phyloP scores from a whole-genome alignment of 2,113 vertebrate genomes.

The Oxyruncus cristatus region DNA sequence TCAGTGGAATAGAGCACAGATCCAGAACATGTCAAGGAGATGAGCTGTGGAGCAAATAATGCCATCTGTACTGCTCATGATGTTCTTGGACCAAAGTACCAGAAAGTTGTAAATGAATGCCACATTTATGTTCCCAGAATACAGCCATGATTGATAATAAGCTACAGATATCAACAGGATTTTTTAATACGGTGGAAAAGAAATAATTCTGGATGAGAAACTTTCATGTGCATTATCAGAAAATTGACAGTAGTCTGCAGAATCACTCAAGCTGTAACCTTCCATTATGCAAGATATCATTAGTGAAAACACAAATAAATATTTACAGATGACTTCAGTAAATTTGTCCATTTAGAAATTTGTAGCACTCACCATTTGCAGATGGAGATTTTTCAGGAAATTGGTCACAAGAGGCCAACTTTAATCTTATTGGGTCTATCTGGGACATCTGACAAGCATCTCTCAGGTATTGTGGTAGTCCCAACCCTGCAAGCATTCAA shows the following conservation, averaged over 20 bases:
- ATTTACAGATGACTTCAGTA: neutral
- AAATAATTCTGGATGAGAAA: neutral
- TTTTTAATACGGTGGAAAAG: neutral
- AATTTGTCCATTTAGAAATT: neutral
- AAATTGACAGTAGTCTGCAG: neutral
- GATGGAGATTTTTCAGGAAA: neutral
- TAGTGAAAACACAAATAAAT: neutral
- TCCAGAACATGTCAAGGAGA: constrained; percentile 41
- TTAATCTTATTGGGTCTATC: neutral
- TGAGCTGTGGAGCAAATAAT: constrained; percentile 42
- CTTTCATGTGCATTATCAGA: neutral
- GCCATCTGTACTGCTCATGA: constrained; percentile 35
- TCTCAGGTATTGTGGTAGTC: neutral
- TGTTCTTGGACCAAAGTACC: constrained; percentile 21
- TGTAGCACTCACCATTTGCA: neutral
- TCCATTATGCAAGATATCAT: neutral
- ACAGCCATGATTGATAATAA: neutral
- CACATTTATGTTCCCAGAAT: neutral
- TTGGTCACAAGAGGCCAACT: neutral
- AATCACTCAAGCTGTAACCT: neutral
- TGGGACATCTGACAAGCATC: neutral
- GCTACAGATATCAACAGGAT: neutral
- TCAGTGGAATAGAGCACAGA: constrained; percentile 35
- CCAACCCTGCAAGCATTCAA: neutral
- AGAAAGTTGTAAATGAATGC: constrained; percentile 22